Conservation (phyloP, 2,888 invertebrate genomes). For the Vanessa cardui region DNA sequence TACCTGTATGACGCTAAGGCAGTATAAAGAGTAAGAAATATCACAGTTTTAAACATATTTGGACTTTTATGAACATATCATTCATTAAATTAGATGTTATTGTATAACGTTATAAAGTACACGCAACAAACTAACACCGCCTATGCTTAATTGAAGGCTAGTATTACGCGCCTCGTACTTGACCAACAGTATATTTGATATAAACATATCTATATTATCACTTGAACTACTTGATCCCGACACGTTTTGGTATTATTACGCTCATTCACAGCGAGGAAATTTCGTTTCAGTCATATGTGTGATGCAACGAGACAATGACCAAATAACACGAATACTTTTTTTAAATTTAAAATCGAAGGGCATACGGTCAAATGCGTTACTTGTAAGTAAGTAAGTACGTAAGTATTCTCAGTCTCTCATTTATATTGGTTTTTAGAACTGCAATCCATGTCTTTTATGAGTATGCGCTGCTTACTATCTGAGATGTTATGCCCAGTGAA, state of each 20-base stretch:
- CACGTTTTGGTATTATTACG: constrained; percentile 31
- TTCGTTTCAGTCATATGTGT: no score
- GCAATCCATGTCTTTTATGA: no score
- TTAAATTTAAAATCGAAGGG: no score
- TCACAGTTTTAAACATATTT: constrained; percentile 34
- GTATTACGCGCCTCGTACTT: constrained; percentile 15
- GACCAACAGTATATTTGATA: constrained; percentile 15
- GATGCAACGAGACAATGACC: no score
- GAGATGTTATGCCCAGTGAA: no score
- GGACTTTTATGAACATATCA: not conserved
- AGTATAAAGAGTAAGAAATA: constrained; percentile 19
- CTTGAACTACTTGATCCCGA: constrained; percentile 66
- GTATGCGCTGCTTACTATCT: no score
- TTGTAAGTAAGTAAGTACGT: no score
- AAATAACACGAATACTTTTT: no score
- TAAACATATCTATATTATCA: constrained; percentile 50
- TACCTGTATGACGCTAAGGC: constrained; percentile 46
- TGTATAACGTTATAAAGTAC: not conserved
- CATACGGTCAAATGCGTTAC: no score
- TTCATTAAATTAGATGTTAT: not conserved
- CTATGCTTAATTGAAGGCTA: constrained; percentile 9
- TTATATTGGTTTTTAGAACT: no score
- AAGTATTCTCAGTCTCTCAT: no score
- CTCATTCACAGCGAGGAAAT: constrained; percentile 21
- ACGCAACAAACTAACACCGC: constrained; percentile 1